Base-by-base conservation (phyloP, 2,113 vertebrate genomes). In the Eurystomus gularis region DNA sequence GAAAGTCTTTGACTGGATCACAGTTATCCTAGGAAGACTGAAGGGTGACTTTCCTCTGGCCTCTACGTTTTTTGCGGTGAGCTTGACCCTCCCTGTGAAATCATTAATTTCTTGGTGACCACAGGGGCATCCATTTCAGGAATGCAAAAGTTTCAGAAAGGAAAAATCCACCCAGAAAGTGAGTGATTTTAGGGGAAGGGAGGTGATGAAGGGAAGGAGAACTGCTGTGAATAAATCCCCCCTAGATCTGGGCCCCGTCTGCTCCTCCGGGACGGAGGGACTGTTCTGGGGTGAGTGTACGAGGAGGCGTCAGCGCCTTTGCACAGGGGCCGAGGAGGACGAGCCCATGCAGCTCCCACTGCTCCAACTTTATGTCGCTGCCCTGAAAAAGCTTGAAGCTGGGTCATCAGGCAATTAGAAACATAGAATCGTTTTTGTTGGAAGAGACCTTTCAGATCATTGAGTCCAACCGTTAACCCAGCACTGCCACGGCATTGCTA, bases 261-360 rank as follows among this genome's bases (percentile, higher is more conserved):
- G 61, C 87, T 92, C 66, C 57, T 44, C 21, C 0, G 8, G 60
- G 79, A 40, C 0, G 0, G 26, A 62, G 29, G 23, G 31, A 35
- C 69, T 8, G 37, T 49, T 61, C 54, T 0, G 5, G 61, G 75
- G 70, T 73, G 79, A 69, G 75, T 8, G 77, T 8, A n/a, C 3
- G 3, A 82, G 58, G 66, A 82, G 72, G 17, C 6, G 0, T 35
- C 82, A 16, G 71, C 1, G 7, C 35, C 52, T 55, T 68, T 1
- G 3, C 3, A 13, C 42, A 17, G 52, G 62, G 55, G 42, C 37
- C 69, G 66, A 49, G 48, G 26, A 86, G 54, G 78, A 90, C 79
- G 78, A 35, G 33, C 48, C 61, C 0, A 0, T 3, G 15, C 86
- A 40, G 4, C 79, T 48, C 7, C 0, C 44, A 9, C 39, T 0